These are phyloP conservation scores for Taxidea taxus DNA, from an alignment of 2,113 vertebrate species.

Conservation along the genomic window DNA sequence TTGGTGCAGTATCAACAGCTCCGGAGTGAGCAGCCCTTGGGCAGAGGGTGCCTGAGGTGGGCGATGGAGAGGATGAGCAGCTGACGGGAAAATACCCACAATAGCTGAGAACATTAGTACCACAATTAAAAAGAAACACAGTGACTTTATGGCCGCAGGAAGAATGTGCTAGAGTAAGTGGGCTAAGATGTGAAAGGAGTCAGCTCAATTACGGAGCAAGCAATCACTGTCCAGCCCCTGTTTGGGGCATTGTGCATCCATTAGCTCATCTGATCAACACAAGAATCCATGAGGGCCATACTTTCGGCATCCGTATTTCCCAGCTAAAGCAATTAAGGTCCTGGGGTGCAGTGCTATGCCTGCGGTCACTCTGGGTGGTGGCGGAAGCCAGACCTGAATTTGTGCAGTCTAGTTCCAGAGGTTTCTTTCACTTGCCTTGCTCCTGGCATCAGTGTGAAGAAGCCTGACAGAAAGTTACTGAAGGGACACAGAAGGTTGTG, in stretches of 20 bases:
- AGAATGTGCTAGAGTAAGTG: neutral
- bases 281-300: neutral
- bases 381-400: neutral
- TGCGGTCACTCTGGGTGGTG: neutral
- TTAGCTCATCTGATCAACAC: neutral
- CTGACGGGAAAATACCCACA: neutral
- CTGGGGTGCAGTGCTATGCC: neutral
- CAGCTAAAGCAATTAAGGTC: neutral
- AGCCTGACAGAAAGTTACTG: neutral
- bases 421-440: neutral
- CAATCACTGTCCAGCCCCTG: accelerated
- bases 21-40: neutral
- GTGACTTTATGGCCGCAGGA: neutral
- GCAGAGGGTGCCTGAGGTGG: neutral
- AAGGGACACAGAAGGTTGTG: neutral
- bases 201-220: accelerated
- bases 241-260: accelerated
- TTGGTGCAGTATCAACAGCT: neutral
- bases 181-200: neutral
- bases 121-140: neutral
- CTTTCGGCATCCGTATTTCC: neutral
- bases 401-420: neutral
- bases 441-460: neutral
- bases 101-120: neutral
- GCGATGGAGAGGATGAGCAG: neutral